Conservation (phyloP, 2,113 vertebrate genomes). For the Cyprinodon brontotheroides region DNA sequence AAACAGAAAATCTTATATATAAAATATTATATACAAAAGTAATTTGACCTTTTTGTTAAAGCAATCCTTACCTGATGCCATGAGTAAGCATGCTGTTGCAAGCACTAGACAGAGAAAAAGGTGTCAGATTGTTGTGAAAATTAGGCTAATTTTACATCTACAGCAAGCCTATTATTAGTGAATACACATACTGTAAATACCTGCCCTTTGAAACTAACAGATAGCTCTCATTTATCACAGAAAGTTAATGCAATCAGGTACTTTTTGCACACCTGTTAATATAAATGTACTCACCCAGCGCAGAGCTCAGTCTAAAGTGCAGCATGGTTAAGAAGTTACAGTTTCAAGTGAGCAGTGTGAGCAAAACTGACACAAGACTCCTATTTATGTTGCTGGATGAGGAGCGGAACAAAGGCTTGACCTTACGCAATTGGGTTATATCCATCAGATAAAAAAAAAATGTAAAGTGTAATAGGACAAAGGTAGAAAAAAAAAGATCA, state of each 20-base stretch:
- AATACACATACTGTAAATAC: no score
- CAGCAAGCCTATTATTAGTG: background rate
- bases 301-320: background rate
- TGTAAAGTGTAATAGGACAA: background rate
- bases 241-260: background rate
- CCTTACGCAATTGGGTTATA: background rate
- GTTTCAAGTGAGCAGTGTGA: slow-evolving; percentile 29
- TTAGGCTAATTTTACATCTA: background rate
- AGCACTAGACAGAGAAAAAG: slow-evolving; percentile 22
- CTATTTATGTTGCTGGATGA: slow-evolving; percentile 13
- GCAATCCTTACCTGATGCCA: background rate
- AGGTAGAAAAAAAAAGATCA: background rate
- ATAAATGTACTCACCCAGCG: background rate
- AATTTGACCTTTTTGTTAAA: background rate
- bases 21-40: no score
- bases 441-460: background rate
- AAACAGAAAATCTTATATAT: background rate
- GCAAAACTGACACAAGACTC: background rate
- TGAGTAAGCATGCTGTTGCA: slow-evolving; percentile 10
- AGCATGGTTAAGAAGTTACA: background rate
- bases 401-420: background rate
- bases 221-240: background rate
- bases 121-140: background rate
- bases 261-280: background rate
- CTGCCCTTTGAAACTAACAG: background rate